Percentiles rank a stretch among this genome's conserved stretches.
Conservation (phyloP, 2,797 vertebrate species). For the Masticophis lateralis region DNA sequence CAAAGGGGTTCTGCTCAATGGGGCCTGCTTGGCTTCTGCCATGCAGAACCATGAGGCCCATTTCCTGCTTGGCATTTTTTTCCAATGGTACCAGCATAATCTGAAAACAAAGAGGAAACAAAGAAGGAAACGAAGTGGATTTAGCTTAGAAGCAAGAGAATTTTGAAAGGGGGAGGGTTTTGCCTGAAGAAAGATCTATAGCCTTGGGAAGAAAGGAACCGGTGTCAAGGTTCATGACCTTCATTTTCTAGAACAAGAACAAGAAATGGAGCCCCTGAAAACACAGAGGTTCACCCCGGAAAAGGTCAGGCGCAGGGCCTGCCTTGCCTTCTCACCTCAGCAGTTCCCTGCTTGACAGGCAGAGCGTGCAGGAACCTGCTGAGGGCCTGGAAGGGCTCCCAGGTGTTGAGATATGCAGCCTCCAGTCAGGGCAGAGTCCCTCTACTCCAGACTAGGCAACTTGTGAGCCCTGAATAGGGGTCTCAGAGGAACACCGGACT, state of each 20-base stretch:
- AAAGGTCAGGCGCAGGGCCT: neutral
- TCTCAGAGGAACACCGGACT: neutral
- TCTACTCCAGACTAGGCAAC: neutral
- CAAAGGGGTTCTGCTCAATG: neutral
- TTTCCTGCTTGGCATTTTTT: neutral
- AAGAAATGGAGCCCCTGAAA: neutral
- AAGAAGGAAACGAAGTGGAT: neutral
- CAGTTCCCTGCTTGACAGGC: neutral
- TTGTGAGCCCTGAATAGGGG: neutral
- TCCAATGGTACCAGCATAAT: neutral
- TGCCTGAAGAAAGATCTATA: neutral
- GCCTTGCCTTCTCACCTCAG: neutral
- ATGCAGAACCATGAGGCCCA: too few relatives aligned
- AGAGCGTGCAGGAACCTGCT: too few relatives aligned
- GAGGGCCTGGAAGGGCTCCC: neutral
- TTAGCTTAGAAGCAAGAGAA: neutral
- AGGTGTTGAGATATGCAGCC: neutral
- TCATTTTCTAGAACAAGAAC: neutral
- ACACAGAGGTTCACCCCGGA: neutral
- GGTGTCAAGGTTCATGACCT: neutral
- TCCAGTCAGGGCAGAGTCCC: neutral
- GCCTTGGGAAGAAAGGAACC: neutral
- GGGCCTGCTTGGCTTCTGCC: neutral
- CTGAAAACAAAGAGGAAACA: neutral
- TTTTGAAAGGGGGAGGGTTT: neutral